These are phyloP conservation scores for Ariopsis seemanni DNA, from an alignment of 2,113 vertebrate species.

Conservation along the genomic window DNA sequence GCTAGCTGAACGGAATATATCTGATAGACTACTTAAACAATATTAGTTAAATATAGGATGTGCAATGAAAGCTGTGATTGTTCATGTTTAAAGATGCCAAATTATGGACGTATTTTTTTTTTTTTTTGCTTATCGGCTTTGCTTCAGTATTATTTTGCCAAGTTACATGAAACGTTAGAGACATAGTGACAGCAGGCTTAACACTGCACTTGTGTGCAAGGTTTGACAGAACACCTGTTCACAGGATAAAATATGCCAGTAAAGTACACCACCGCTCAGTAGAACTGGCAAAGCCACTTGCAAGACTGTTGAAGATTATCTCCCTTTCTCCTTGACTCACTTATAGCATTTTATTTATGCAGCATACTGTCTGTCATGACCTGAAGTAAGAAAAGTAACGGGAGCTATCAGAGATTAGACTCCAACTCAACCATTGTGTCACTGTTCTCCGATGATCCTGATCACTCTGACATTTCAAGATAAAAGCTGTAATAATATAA, in stretches of 20 bases:
- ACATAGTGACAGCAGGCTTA: background rate
- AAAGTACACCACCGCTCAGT: background rate
- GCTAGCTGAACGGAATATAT: too few relatives aligned
- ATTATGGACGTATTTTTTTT: background rate
- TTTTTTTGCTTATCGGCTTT: background rate
- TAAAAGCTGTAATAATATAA: slow-evolving; percentile 18
- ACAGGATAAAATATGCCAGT: background rate
- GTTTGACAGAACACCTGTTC: background rate
- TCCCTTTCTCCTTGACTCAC: background rate
- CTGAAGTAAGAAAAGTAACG: background rate
- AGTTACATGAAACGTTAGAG: background rate
- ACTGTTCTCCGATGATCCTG: background rate
- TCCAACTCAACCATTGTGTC: slow-evolving; percentile 3
- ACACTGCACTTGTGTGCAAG: background rate
- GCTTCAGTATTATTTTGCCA: background rate
- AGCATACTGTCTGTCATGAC: background rate
- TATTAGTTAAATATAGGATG: background rate
- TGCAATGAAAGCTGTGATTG: background rate
- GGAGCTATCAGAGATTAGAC: background rate
- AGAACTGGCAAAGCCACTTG: background rate
- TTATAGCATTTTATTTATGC: background rate
- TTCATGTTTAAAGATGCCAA: background rate
- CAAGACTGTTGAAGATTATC: background rate
- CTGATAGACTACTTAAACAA: too few relatives aligned
- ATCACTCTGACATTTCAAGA: slow-evolving; percentile 3